Conservation (phyloP, 2,797 vertebrate species). For the Crocodylus rhombifer region DNA sequence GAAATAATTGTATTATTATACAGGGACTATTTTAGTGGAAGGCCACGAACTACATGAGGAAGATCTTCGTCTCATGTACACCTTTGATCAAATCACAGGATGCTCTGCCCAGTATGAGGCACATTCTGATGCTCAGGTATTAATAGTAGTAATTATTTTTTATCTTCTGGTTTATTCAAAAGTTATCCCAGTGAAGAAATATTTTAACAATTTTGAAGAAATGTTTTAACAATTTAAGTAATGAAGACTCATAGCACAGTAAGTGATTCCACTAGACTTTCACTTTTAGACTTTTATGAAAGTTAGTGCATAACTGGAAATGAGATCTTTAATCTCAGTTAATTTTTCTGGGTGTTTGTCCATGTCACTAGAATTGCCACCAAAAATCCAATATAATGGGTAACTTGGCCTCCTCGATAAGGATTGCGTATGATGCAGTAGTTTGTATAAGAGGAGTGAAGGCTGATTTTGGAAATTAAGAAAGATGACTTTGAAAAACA, state of each 20-base stretch:
- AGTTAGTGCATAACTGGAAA: neutral
- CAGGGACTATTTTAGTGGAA: slow-evolving; percentile 91
- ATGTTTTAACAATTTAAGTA: neutral
- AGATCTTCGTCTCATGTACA: slow-evolving; percentile 94
- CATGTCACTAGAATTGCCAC: neutral
- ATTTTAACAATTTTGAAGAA: neutral
- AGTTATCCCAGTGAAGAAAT: neutral
- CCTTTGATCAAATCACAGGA: slow-evolving; percentile 88
- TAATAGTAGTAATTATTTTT: neutral
- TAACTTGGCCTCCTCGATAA: neutral
- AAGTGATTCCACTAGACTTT: neutral
- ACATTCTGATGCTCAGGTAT: slow-evolving; percentile 95
- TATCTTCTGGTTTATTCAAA: neutral
- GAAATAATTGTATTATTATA: neutral
- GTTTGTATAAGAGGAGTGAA: neutral
- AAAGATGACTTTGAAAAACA: neutral
- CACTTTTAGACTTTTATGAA: neutral
- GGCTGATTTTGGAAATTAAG: neutral
- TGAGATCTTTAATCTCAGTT: neutral
- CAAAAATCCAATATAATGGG: neutral
- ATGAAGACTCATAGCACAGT: neutral
- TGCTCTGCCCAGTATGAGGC: slow-evolving; percentile 91
- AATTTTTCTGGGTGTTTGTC: neutral
- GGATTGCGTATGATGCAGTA: neutral
- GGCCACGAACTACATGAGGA: slow-evolving; percentile 92